Percentiles rank a stretch among this genome's conserved stretches.
Conservation (phyloP, 2,797 vertebrate genomes). For the Gambusia yucatana region DNA sequence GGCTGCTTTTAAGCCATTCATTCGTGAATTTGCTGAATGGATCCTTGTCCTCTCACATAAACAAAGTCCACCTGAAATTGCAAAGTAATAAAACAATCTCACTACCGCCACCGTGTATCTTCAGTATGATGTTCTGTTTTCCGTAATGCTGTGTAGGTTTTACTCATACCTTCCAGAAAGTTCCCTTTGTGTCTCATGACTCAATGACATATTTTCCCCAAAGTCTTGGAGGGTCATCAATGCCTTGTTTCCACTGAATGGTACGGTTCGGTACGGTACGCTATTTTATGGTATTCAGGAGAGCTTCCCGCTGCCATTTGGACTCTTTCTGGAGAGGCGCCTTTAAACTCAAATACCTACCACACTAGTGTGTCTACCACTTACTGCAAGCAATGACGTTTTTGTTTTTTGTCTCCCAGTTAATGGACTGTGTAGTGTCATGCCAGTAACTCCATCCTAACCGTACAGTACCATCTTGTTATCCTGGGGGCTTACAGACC, state of each 20-base stretch:
- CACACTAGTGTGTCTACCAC: too few species aligned
- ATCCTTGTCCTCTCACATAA: not conserved
- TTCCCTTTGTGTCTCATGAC: not conserved
- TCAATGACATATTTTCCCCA: not conserved
- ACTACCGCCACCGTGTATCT: not conserved
- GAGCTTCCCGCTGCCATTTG: not conserved
- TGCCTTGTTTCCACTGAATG: not conserved
- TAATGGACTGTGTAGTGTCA: not conserved
- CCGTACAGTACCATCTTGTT: not conserved
- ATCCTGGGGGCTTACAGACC: not conserved
- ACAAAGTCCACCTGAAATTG: not conserved
- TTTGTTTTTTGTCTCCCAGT: not conserved
- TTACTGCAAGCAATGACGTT: not conserved
- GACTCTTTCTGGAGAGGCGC: not conserved
- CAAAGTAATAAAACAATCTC: not conserved
- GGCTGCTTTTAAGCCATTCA: not conserved
- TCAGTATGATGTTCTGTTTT: not conserved
- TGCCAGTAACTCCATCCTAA: not conserved
- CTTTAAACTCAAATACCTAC: not conserved
- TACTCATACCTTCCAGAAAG: not conserved
- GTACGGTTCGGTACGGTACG: rapidly evolving
- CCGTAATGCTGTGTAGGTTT: not conserved
- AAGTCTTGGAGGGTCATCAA: not conserved
- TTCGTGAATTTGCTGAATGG: not conserved
- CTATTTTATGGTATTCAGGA: not conserved